Base-by-base conservation (phyloP, 1,140 invertebrate genomes). In the Megalonaias nervosa region DNA sequence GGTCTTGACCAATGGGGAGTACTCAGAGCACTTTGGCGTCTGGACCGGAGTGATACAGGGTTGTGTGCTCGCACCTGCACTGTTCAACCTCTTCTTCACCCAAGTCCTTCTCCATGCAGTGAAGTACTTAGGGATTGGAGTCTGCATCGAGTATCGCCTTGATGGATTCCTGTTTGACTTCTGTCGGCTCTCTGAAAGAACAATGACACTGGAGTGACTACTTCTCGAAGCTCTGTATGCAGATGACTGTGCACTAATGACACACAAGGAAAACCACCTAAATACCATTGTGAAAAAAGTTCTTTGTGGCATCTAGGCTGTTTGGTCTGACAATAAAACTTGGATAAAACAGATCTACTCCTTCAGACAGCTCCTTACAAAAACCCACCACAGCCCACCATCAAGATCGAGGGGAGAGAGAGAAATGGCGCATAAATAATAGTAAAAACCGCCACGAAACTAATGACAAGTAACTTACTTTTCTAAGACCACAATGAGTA, bases 301-400 rank as follows among this genome's bases (percentile, higher is more conserved):
- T 68, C 56, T 13, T 58, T 38, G 64, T 60, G 19, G 70, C 71
- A 66, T 78, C 64, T 65, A 26, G 38, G 11, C 55, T 74, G 48
- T 78, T 71, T 70, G 79, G 69, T 16, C 75, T 72, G n/a, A 71
- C 76, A 17, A 61, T 73, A 62, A 73, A 71, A 3, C 70, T 62
- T 73, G 13, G 66, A 56, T 12, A 73, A 78, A 65, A 78, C 76
- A 1, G 70, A 74, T 23, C 68, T 77, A 6, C 68, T 77, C 19
- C 16, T 62, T n/a, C 71, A 66, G 31, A 15, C 61, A 11, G 19
- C 15, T 19, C 61, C 15, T 19, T 15, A 17, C 6, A 66, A 15
- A 23, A n/a, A 2, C 16, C 16, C 16, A 15, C 64, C 15, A 15
- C 64, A 11, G 2, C 62, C 60, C 21, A 13, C n/a, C 71, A 75